A percentile compares a stretch with the other conserved stretches of the same genome.
These are phyloP conservation scores for Ammodytes marinus DNA, from an alignment of 2,113 vertebrate species.

Conservation along the genomic window DNA sequence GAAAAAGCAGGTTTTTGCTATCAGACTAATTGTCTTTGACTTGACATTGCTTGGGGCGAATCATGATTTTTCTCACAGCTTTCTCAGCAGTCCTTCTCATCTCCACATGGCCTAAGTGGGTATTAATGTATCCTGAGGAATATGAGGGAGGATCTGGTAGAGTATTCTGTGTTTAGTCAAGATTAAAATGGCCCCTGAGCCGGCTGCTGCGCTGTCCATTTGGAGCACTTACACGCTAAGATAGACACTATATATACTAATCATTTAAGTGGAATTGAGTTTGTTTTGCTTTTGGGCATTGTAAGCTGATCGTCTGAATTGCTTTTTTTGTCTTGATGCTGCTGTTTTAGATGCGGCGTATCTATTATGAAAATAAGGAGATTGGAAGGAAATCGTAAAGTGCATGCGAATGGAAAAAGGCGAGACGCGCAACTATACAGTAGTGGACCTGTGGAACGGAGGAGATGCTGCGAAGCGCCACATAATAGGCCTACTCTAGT, in stretches of 20 bases:
- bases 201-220: slow-evolving; percentile 16
- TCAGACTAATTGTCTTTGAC: slow-evolving; percentile 34
- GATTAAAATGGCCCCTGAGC: slow-evolving; percentile 31
- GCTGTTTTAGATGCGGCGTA: neutral
- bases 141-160: slow-evolving; percentile 25
- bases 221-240: slow-evolving; percentile 39
- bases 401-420: too few species aligned
- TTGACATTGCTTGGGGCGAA: neutral
- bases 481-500: too few species aligned
- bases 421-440: too few species aligned
- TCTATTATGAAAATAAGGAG: neutral
- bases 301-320: neutral
- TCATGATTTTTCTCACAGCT: slow-evolving; percentile 14
- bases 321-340: neutral
- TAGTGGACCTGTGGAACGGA: too few species aligned
- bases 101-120: slow-evolving; percentile 19
- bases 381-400: too few species aligned
- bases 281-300: slow-evolving; percentile 32
- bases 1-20: neutral
- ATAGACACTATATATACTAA: slow-evolving; percentile 20
- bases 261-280: slow-evolving; percentile 45
- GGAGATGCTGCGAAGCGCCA: too few species aligned
- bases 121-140: slow-evolving; percentile 26
- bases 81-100: slow-evolving; percentile 21
- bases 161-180: slow-evolving; percentile 21